Evolutionary conservation across 2,113 vertebrate species (phyloP).

Genomic region (Oreochromis aureus): DNA sequence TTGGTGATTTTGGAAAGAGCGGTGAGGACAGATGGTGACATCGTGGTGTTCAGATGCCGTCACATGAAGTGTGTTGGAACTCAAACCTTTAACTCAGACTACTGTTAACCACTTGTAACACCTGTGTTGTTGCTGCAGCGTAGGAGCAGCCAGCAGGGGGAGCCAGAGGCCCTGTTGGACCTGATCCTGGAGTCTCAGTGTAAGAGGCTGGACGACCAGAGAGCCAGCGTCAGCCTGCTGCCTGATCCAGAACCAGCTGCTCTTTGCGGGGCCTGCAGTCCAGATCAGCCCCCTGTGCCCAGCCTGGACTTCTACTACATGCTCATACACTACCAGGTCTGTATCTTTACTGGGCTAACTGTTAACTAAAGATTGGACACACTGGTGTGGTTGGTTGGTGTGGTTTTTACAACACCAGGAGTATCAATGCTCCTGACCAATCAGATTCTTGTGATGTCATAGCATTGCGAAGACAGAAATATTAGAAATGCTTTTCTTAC

Average conservation of each 20-base stretch:
- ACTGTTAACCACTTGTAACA: background rate
- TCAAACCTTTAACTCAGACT: background rate
- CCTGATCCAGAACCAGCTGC: conserved; percentile 16
- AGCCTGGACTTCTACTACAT: conserved; percentile 42
- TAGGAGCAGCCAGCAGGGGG: conserved; percentile 14
- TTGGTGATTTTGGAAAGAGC: background rate
- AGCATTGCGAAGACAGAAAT: background rate
- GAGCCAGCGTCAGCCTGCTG: conserved; percentile 35
- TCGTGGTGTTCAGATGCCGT: background rate
- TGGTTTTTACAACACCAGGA: background rate
- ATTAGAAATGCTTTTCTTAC: background rate
- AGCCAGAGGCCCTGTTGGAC: conserved; percentile 38
- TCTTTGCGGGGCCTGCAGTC: conserved; percentile 28
- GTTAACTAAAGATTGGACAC: background rate
- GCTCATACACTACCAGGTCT: conserved; percentile 48
- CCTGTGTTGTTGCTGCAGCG: background rate
- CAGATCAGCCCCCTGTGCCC: background rate
- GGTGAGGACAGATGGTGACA: background rate
- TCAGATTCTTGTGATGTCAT: background rate
- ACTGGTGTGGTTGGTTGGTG: background rate
- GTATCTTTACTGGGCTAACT: background rate
- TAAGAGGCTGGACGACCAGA: conserved; percentile 48
- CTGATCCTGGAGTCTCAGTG: conserved; percentile 45
- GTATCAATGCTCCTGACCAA: background rate
- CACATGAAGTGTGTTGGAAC: background rate